Percentiles rank a stretch among this genome's conserved stretches.
These are phyloP conservation scores for Pachydiplax longipennis DNA, from an alignment of 2,888 invertebrate genomes.

Conservation along the genomic window DNA sequence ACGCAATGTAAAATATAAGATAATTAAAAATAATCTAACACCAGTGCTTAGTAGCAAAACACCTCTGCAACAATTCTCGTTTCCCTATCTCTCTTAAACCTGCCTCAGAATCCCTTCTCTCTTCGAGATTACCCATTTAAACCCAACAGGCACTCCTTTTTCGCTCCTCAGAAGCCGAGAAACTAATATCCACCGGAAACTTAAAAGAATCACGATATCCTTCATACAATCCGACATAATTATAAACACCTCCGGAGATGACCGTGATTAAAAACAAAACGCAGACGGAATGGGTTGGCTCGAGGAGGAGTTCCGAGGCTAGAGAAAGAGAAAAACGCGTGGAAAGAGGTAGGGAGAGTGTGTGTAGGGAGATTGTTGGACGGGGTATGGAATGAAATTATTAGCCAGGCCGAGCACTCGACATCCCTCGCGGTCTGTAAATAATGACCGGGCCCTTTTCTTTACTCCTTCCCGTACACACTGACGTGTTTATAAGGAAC, in stretches of 20 bases:
- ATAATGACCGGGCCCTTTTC: constrained; percentile 32
- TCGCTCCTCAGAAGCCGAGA: not conserved
- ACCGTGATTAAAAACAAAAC: not conserved
- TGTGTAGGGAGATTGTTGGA: not conserved
- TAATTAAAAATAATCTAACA: too few relatives aligned
- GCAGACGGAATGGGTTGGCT: not conserved
- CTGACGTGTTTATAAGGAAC: constrained; percentile 34
- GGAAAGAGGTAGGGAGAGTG: not conserved
- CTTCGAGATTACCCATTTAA: too few relatives aligned
- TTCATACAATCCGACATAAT: constrained; percentile 12
- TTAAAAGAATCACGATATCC: not conserved
- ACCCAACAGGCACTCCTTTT: not conserved
- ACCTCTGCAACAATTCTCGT: too few relatives aligned
- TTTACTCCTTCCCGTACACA: constrained; percentile 7
- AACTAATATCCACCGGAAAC: not conserved
- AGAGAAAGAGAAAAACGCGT: not conserved
- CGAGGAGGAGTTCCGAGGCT: not conserved
- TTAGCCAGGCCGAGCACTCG: constrained; percentile 23
- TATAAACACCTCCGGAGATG: not conserved
- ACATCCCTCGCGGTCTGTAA: constrained; percentile 34
- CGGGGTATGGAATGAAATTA: constrained; percentile 21
- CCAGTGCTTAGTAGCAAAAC: too few relatives aligned
- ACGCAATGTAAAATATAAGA: too few relatives aligned
- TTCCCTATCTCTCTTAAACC: too few relatives aligned
- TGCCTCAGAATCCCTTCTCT: too few relatives aligned